A percentile compares a stretch with the other conserved stretches of the same genome.
Evolutionary conservation across 1,140 invertebrate genomes (phyloP).

Genomic region (Capitella teleta): DNA sequence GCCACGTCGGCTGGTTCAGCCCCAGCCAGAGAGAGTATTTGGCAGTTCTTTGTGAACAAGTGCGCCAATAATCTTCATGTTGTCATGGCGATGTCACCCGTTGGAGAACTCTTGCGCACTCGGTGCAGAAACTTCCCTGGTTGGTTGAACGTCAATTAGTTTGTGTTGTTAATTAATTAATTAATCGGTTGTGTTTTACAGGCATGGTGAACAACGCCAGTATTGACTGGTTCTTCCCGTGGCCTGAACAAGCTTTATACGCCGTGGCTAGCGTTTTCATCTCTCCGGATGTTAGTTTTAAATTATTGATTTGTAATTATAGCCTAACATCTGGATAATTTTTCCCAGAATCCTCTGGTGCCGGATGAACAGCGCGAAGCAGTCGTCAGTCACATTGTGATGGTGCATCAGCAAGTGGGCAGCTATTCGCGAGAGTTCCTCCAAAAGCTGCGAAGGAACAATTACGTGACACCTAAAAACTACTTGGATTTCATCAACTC

Average conservation of each 20-base stretch:
- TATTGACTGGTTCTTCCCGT: constrained; percentile 45
- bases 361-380: constrained; percentile 53
- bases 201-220: constrained; percentile 44
- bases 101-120: constrained; percentile 41
- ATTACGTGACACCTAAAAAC: constrained; percentile 81
- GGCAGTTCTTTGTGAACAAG: constrained; percentile 48
- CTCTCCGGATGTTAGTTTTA: constrained; percentile 39
- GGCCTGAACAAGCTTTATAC: constrained; percentile 48
- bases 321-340: not conserved
- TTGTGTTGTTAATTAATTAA: not conserved
- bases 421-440: constrained; percentile 61
- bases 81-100: constrained; percentile 45
- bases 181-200: constrained; percentile 10
- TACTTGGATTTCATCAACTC: constrained; percentile 73
- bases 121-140: constrained; percentile 44
- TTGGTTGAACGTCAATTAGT: constrained; percentile 4
- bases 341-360: constrained; percentile 45
- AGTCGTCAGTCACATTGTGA: constrained; percentile 69
- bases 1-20: constrained; percentile 57
- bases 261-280: constrained; percentile 73
- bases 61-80: constrained; percentile 44
- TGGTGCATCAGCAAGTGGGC: constrained; percentile 63
- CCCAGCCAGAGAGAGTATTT: constrained; percentile 49
- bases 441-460: constrained; percentile 58
- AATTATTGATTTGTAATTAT: not conserved